Evolutionary conservation across 2,113 vertebrate species (phyloP), one percentile per base, ranked within the genome.

Genomic region (Poecilia latipinna): DNA sequence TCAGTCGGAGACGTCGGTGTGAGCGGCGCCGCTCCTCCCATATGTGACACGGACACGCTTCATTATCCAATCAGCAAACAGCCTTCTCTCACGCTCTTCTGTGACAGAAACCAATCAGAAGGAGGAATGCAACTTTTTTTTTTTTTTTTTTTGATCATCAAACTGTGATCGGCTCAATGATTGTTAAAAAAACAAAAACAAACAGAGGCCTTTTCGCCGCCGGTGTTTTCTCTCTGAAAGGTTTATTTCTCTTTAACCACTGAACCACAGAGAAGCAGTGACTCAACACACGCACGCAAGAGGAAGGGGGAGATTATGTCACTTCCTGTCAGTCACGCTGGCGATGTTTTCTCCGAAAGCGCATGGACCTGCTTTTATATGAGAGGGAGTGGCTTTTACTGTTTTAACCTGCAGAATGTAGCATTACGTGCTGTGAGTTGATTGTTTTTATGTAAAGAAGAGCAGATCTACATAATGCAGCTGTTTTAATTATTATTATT

Each of bases 1-100:
- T 88, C 97, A 98, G 93, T 98, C 97, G 0, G 97, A 98, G 95
- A 98, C 97, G 29, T 98, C 97, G 0, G 97, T 98, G 89, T 98
- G 83, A 88, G 29, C 39, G 44, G 15, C 2, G 12, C 24, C 1
- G 7, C n/a, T 78, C 54, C 71, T 39, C 19, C 79, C 15, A 65
- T 77, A 61, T 24, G 61, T 10, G 17, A 57, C 54, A 22, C 10
- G 75, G 85, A 71, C 60, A 60, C 13, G 13, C 13, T 67, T 64
- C 37, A 7, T 12, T 65, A 17, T 79, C 72, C 74, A 75, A 60
- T 51, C 61, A n/a, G n/a, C 35, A 37, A 2, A 11, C 35, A 37
- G 35, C 35, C 10, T 37, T 37, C 35, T 48, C 24, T 26, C 22
- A n/a, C 31, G 12, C 35, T 19, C 17, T 15, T 37, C 24, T 71